Conservation (phyloP, 2,888 invertebrate species). For the Pherbina coryleti region DNA sequence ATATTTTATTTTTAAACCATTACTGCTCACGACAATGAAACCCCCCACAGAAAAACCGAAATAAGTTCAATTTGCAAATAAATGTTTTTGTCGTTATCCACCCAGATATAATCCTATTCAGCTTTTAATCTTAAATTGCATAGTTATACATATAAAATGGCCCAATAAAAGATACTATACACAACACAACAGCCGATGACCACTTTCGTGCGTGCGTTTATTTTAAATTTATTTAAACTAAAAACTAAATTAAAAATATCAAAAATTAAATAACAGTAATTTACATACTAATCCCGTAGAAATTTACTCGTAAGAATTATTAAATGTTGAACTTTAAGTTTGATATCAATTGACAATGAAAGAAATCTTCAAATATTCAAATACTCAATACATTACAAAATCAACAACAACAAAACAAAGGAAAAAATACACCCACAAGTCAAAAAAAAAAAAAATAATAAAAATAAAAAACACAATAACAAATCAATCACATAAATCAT, state of each 20-base stretch:
- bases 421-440: conserved; percentile 18
- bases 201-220: background rate
- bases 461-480: conserved; percentile 42
- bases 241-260: conserved; percentile 24
- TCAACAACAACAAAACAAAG: background rate
- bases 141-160: background rate
- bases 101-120: conserved; percentile 19
- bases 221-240: background rate
- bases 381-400: conserved; percentile 13
- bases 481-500: conserved; percentile 42
- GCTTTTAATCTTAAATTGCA: conserved; percentile 30
- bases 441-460: conserved; percentile 25
- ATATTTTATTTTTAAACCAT: background rate
- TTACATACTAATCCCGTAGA: conserved; percentile 34
- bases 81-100: conserved; percentile 11
- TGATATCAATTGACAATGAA: conserved; percentile 28
- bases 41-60: background rate
- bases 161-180: background rate
- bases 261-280: conserved; percentile 30
- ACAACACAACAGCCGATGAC: background rate
- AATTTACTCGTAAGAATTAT: conserved; percentile 31
- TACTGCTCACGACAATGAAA: background rate
- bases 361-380: conserved; percentile 29
- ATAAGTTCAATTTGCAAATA: background rate
- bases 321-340: conserved; percentile 32